Percentiles rank a stretch among this genome's conserved stretches.
These are phyloP conservation scores for Cercopithecus mona DNA, from an alignment of 2,113 vertebrate species.

Conservation along the genomic window DNA sequence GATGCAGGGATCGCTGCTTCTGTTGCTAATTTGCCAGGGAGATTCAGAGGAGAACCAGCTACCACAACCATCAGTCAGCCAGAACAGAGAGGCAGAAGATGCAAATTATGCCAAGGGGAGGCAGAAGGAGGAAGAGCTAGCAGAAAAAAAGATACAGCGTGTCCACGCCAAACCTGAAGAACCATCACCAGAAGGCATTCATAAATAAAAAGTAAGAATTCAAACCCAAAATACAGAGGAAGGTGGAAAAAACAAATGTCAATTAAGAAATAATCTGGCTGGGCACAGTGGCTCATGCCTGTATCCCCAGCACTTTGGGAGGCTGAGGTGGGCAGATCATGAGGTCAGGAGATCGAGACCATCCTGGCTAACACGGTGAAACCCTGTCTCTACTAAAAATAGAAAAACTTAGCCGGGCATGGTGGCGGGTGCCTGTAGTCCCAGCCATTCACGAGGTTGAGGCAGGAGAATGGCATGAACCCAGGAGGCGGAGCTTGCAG, in stretches of 20 bases:
- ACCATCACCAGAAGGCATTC: not conserved
- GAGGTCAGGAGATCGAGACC: too few relatives aligned
- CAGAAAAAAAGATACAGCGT: not conserved
- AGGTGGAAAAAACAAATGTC: conserved; percentile 10
- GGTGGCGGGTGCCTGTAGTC: too few relatives aligned
- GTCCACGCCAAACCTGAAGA: not conserved
- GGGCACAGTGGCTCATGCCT: too few relatives aligned
- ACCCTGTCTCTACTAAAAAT: too few relatives aligned
- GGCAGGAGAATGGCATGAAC: too few relatives aligned
- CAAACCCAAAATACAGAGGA: conserved; percentile 17
- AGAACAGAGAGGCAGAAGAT: not conserved
- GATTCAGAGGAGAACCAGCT: conserved; percentile 4
- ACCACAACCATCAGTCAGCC: not conserved
- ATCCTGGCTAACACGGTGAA: too few relatives aligned
- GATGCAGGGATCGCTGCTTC: not conserved
- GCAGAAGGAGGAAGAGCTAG: not conserved
- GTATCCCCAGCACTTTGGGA: too few relatives aligned
- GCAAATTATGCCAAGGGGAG: not conserved
- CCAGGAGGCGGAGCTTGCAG: too few relatives aligned
- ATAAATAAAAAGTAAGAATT: not conserved
- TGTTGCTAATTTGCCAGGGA: not conserved
- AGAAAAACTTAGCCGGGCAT: too few relatives aligned
- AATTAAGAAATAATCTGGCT: not conserved
- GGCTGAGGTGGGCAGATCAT: too few relatives aligned
- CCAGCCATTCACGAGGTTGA: too few relatives aligned